Percentiles rank a stretch among this genome's conserved stretches.
Conservation (phyloP, 2,888 invertebrate genomes). For the Pseudeuparius sepicola region DNA sequence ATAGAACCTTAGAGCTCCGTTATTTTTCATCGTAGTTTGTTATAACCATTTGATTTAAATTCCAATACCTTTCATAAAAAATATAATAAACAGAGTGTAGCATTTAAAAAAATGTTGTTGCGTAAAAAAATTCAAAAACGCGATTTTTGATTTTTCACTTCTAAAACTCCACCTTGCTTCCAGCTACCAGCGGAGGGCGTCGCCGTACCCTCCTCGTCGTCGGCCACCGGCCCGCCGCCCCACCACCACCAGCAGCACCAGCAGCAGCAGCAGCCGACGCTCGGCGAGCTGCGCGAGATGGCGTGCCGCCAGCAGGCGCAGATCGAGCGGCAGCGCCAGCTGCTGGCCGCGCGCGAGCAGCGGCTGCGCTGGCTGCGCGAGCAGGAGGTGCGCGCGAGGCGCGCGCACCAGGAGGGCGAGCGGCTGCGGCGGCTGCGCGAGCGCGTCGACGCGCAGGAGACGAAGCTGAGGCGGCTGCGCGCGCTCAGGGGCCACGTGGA, state of each 20-base stretch:
- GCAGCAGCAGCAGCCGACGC: conserved; percentile 82
- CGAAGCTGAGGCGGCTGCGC: conserved; percentile 82
- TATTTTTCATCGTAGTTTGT: too few relatives aligned
- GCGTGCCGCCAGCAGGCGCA: conserved; percentile 95
- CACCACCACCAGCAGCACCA: too few relatives aligned
- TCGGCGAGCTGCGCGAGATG: conserved; percentile 96
- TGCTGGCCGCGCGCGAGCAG: conserved; percentile 88
- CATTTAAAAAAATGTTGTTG: too few relatives aligned
- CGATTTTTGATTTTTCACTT: conserved; percentile 6
- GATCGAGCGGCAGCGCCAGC: conserved; percentile 89
- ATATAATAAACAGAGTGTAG: too few relatives aligned
- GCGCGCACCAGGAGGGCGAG: conserved; percentile 79
- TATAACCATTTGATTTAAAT: too few relatives aligned
- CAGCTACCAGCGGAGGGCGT: conserved; percentile 88
- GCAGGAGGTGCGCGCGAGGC: conserved; percentile 72
- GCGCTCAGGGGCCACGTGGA: conserved; percentile 91
- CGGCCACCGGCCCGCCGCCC: too few relatives aligned
- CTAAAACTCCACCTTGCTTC: conserved; percentile 39
- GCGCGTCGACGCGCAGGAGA: conserved; percentile 89
- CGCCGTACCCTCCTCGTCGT: too few relatives aligned
- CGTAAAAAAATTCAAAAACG: background rate
- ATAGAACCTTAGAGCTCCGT: too few relatives aligned
- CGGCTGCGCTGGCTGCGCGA: conserved; percentile 88
- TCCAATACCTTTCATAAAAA: too few relatives aligned
- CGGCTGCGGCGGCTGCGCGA: conserved; percentile 78